Percentiles rank a stretch among this genome's conserved stretches.
phyloP scores from a whole-genome alignment of 2,888 invertebrate genomes.

The Ctenicera cuprea region DNA sequence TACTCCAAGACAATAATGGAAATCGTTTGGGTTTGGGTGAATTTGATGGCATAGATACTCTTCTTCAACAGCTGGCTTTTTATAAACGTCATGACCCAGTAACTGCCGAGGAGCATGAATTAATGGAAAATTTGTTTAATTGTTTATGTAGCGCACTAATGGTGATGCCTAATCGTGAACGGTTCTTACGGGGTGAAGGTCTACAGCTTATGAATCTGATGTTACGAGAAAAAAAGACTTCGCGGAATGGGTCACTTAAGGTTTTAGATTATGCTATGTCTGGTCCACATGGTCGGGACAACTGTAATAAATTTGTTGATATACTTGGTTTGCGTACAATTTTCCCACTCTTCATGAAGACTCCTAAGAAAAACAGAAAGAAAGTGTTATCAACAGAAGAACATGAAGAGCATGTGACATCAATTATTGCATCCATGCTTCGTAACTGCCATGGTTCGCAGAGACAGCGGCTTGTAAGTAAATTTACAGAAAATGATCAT shows the following conservation, averaged over 20 bases:
- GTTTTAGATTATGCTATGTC: conserved; percentile 98
- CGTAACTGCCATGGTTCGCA: conserved; percentile 94
- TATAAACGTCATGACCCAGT: conserved; percentile 96
- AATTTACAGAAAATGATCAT: conserved; percentile 98
- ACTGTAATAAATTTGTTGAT: conserved; percentile 98
- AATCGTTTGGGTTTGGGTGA: conserved; percentile 91
- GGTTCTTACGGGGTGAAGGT: conserved; percentile 97
- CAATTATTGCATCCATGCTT: conserved; percentile 94
- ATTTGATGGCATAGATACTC: conserved; percentile 95
- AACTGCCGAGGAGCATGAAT: conserved; percentile 95
- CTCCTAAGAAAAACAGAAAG: conserved; percentile 90
- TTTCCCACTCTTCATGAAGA: conserved; percentile 99
- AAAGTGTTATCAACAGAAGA: conserved; percentile 89
- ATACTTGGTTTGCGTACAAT: conserved; percentile 96
- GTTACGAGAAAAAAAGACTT: conserved; percentile 97
- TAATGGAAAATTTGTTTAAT: conserved; percentile 99
- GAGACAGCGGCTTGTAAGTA: conserved; percentile 91
- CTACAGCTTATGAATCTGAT: conserved; percentile 99
- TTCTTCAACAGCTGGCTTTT: conserved; percentile 95
- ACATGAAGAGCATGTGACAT: conserved; percentile 96
- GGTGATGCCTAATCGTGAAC: conserved; percentile 90
- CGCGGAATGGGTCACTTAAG: conserved; percentile 96
- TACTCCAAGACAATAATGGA: conserved; percentile 92
- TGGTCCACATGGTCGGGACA: conserved; percentile 94
- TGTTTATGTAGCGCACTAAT: conserved; percentile 95